Base-by-base conservation (phyloP, 2,797 vertebrate species). In the Meda fulgida region DNA sequence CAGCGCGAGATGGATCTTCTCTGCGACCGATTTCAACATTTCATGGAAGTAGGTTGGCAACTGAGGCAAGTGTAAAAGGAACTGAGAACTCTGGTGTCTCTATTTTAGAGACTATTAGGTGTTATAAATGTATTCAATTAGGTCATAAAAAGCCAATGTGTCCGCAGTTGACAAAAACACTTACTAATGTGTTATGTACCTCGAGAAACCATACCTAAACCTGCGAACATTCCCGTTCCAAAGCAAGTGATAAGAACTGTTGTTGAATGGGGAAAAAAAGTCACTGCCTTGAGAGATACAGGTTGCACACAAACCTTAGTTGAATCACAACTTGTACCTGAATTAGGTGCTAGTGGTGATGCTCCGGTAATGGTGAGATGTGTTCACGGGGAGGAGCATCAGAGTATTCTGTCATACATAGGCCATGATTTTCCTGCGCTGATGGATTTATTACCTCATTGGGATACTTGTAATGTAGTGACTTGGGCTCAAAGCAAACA, bases 191-290 rank as follows among this genome's bases (percentile, higher is more conserved):
- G 58, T 60, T 26, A 26, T 60, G n/a, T 60, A 4, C 58, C 58
- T 26, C 3, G n/a, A 14, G n/a, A 60, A 26, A 26, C 3, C 9
- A 26, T 60, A 26, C 10, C 58, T 26, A 11, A 60, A 26, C 16
- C 51, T 21, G 2, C 9, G 0, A 26, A 26, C 4, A 0, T n/a
- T n/a, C 11, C n/a, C 0, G 5, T 63, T 3, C 11, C 10, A 63
- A 29, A 63, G 2, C 60, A 26, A 26, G 5, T 63, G n/a, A 29
- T 13, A 29, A 63, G 60, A 63, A 63, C 11, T 14, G 2, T 29
- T 13, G 13, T 6, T 63, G 2, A 63, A 63, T 63, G 26, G 60
- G 2, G n/a, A n/a, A 29, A 29, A 1, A 63, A 29, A 7, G 26
- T 65, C 7, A 18, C 63, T 7, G 63, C 63, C 1, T 65, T 65